Conservation (phyloP, 92 coral and sea anemone species). For the Blastomussa wellsi region DNA sequence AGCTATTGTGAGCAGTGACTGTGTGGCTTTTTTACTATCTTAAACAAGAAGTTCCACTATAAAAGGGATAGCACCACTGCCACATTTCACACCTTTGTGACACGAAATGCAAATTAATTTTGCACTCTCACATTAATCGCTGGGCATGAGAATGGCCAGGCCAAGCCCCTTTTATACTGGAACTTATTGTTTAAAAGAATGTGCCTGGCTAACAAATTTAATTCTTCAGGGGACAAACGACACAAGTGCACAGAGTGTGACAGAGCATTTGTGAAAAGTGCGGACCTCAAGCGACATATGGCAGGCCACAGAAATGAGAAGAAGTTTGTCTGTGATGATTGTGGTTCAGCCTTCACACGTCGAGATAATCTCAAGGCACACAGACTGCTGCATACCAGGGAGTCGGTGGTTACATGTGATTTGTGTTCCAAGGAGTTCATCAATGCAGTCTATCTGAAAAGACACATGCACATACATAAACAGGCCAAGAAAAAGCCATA, state of each 20-base stretch:
- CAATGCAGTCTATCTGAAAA: constrained; percentile 74
- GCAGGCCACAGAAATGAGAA: constrained; percentile 88
- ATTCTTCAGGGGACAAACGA: constrained; percentile 73
- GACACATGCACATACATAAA: constrained; percentile 90
- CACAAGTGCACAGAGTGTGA: constrained; percentile 81
- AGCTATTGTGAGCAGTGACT: neutral
- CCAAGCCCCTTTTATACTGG: no score
- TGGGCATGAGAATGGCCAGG: no score
- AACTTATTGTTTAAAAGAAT: neutral
- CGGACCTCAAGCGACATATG: constrained; percentile 88
- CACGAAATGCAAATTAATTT: no score
- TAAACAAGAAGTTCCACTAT: no score
- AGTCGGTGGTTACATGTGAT: constrained; percentile 81
- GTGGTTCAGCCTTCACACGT: constrained; percentile 81
- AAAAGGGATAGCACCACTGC: no score
- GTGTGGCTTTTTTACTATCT: neutral
- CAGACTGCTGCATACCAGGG: constrained; percentile 78
- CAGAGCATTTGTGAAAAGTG: constrained; percentile 90
- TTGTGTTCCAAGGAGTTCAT: constrained; percentile 86
- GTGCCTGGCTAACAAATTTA: neutral
- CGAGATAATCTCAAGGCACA: constrained; percentile 87
- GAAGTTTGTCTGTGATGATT: constrained; percentile 77
- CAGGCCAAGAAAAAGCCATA: constrained; percentile 94
- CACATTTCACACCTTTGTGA: no score
- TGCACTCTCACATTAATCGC: no score